These are phyloP conservation scores for Megalopta genalis DNA, from an alignment of 1,140 invertebrate species.

Conservation along the genomic window DNA sequence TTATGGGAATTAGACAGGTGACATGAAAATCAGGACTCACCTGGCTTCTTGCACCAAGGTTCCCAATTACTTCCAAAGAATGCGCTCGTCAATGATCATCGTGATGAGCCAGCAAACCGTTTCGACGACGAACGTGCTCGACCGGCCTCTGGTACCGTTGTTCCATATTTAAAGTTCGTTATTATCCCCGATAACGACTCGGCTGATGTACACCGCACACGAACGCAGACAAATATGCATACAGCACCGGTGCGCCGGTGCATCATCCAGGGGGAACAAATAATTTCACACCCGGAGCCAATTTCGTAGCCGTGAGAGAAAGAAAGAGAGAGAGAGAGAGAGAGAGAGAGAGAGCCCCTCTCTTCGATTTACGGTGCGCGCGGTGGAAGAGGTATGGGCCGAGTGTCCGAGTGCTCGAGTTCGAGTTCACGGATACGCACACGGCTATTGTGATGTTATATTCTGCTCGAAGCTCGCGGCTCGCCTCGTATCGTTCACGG, in stretches of 20 bases:
- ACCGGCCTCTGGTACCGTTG: background rate
- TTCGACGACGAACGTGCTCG: background rate
- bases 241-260: background rate
- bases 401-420: conserved; percentile 28
- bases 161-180: conserved; percentile 46
- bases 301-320: conserved; percentile 13
- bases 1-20: too few species aligned
- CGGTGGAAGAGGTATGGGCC: conserved; percentile 6
- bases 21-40: too few species aligned
- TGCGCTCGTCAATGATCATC: background rate
- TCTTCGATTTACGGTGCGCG: background rate
- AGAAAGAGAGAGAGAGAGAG: too few species aligned
- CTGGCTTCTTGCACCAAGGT: too few species aligned
- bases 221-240: background rate
- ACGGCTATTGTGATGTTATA: conserved; percentile 7
- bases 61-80: too few species aligned
- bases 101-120: background rate
- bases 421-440: conserved; percentile 23
- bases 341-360: background rate
- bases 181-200: conserved; percentile 34
- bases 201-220: conserved; percentile 10
- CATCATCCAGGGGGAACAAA: conserved; percentile 12
- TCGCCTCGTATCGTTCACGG: background rate
- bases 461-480: background rate
- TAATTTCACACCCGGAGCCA: conserved; percentile 49